Conservation (phyloP, 53 echinoderm and acorn worm species). For the Luidia sarsii region DNA sequence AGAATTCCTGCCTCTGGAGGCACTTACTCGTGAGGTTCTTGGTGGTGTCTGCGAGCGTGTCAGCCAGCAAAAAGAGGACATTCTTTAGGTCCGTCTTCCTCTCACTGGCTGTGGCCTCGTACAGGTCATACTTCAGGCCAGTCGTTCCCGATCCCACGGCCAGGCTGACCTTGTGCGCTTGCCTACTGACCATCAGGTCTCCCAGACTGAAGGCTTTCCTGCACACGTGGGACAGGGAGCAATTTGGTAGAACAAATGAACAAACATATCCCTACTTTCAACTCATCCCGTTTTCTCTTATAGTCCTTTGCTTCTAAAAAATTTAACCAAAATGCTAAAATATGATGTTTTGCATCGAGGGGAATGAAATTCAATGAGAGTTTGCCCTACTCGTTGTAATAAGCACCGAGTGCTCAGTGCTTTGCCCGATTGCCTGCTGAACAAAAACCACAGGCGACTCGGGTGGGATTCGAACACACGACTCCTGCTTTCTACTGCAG, state of each 20-base stretch:
- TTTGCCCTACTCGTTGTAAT: too few species aligned
- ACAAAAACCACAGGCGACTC: too few species aligned
- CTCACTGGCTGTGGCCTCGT: conserved; percentile 76
- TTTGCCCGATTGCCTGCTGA: too few species aligned
- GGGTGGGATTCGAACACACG: too few species aligned
- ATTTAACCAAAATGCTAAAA: not conserved
- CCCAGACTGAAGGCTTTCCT: conserved; percentile 74
- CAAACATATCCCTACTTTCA: too few species aligned
- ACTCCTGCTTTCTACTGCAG: too few species aligned
- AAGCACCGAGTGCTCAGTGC: too few species aligned
- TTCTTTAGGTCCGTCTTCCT: conserved; percentile 75
- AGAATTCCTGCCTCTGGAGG: not conserved
- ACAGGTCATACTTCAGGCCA: conserved; percentile 76
- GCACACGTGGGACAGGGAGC: not conserved
- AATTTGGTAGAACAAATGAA: not conserved
- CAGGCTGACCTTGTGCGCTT: conserved; percentile 65
- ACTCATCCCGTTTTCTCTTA: too few species aligned
- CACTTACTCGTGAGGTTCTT: conserved; percentile 71
- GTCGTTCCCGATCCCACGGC: conserved; percentile 68
- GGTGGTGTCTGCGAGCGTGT: conserved; percentile 52
- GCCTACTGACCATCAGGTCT: conserved; percentile 58
- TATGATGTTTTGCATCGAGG: not conserved
- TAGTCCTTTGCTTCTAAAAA: not conserved
- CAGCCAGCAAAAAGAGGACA: conserved; percentile 72
- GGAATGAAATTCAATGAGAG: too few species aligned